Evolutionary conservation across 64 coral and sea anemone species (phyloP).

Genomic region (Dendronephthya gigantea): DNA sequence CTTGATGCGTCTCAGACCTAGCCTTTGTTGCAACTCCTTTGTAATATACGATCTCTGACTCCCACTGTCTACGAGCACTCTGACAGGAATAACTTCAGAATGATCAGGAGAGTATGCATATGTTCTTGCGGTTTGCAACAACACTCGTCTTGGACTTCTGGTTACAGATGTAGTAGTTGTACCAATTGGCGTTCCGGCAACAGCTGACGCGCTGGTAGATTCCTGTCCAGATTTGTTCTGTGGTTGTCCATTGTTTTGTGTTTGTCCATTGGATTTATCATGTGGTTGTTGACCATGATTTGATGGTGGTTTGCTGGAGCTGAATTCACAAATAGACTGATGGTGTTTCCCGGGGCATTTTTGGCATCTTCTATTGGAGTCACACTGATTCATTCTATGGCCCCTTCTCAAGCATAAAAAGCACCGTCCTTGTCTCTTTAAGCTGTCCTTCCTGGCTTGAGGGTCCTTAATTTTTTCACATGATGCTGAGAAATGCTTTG

Average conservation of each 20-base stretch:
- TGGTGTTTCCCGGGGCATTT: not conserved
- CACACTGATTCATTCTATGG: too few relatives aligned
- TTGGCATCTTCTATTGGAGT: too few relatives aligned
- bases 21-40: not conserved
- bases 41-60: not conserved
- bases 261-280: too few relatives aligned
- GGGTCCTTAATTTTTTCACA: too few relatives aligned
- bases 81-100: not conserved
- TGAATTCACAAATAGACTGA: not conserved
- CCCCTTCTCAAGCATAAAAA: too few relatives aligned
- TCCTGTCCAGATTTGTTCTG: too few relatives aligned
- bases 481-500: too few relatives aligned
- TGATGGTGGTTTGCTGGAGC: not conserved
- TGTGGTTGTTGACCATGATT: too few relatives aligned
- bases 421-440: too few relatives aligned
- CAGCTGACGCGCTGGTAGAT: too few relatives aligned
- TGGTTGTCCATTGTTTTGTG: too few relatives aligned
- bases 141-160: not conserved
- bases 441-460: too few relatives aligned
- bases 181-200: not conserved
- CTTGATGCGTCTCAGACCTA: not conserved
- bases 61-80: not conserved
- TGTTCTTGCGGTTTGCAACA: conserved; percentile 9
- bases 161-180: not conserved
- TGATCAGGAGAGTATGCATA: not conserved